Base-by-base conservation (phyloP, 2,113 vertebrate genomes). In the Probosciger aterrimus region DNA sequence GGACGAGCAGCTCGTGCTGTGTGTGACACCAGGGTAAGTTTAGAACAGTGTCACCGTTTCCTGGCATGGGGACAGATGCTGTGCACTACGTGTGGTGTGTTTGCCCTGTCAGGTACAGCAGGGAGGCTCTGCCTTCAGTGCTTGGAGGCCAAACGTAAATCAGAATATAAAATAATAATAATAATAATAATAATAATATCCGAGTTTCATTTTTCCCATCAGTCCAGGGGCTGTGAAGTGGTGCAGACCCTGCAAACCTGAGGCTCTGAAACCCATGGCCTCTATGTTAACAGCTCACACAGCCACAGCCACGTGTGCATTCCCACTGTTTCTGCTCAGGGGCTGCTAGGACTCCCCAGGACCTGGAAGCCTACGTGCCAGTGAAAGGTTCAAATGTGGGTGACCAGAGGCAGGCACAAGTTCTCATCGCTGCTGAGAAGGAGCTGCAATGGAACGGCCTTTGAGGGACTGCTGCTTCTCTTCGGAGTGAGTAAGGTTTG, bases 71-170 rank as follows among this genome's bases (percentile, higher is more conserved):
- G 73, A 68, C 79, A 55, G 91, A 6, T 0, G 3, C 47, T 22
- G 7, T 5, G 52, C 67, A 2, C 52, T 6, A 3, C 0, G 4
- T 6, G 2, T 1, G 65, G 28, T 25, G 24, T 4, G 39, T 8
- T 6, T 20, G 73, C 65, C 65, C 85, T 27, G 65, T 12, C 22
- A 4, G 4, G 30, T 10, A 2, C 4, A 10, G 52, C 14, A 30
- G 23, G 44, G 39, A 53, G 65, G 44, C 67, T 31, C 49, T 16
- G 53, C 65, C 41, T 18, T 4, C 68, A 14, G 59, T 2, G 2
- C 15, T 53, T 14, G 14, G 59, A 60, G 79, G 79, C 52, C 59
- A 60, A 59, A 15, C 10, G 22, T 9, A 59, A 23, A 59, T 14
- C 55, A 8, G 30, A 33, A 55, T 11, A 55, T 20, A 14, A n/a